phyloP scores from a whole-genome alignment of 2,797 vertebrate genomes.

The Enoplosus armatus region DNA sequence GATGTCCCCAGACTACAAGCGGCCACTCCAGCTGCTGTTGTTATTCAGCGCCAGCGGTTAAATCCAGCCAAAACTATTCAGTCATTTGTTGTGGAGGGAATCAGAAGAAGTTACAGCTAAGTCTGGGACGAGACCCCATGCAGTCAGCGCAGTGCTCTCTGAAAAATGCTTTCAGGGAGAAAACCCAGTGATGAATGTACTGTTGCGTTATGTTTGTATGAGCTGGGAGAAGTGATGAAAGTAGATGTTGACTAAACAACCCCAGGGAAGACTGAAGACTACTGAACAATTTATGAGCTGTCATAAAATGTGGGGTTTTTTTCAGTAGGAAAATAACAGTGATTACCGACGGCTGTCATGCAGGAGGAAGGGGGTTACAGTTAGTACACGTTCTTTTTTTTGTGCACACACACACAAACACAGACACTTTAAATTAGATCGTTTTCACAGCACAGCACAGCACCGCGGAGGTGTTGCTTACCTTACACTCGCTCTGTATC shows the following conservation, averaged over 20 bases:
- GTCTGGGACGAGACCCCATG: slow-evolving; percentile 31
- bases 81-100: slow-evolving; percentile 19
- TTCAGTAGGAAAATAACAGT: slow-evolving; percentile 60
- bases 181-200: slow-evolving; percentile 51
- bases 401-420: slow-evolving; percentile 23
- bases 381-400: slow-evolving; percentile 22
- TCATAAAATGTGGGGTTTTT: slow-evolving; percentile 50
- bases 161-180: slow-evolving; percentile 40
- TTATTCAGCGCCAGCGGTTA: slow-evolving; percentile 23
- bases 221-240: slow-evolving; percentile 58
- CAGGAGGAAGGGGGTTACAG: slow-evolving; percentile 22
- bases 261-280: slow-evolving; percentile 56
- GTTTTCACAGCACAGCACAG: slow-evolving; percentile 20
- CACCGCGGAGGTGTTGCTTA: background rate
- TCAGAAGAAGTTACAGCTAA: slow-evolving; percentile 22
- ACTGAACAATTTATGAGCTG: slow-evolving; percentile 70
- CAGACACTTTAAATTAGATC: slow-evolving; percentile 31
- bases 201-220: slow-evolving; percentile 47
- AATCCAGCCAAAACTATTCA: slow-evolving; percentile 28
- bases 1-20: slow-evolving; percentile 17
- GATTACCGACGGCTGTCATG: slow-evolving; percentile 60
- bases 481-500: background rate
- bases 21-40: slow-evolving; percentile 12
- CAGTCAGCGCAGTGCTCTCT: slow-evolving; percentile 8
- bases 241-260: slow-evolving; percentile 65